Conservation (phyloP, 2,113 vertebrate species). For the Australoheros scitulus region DNA sequence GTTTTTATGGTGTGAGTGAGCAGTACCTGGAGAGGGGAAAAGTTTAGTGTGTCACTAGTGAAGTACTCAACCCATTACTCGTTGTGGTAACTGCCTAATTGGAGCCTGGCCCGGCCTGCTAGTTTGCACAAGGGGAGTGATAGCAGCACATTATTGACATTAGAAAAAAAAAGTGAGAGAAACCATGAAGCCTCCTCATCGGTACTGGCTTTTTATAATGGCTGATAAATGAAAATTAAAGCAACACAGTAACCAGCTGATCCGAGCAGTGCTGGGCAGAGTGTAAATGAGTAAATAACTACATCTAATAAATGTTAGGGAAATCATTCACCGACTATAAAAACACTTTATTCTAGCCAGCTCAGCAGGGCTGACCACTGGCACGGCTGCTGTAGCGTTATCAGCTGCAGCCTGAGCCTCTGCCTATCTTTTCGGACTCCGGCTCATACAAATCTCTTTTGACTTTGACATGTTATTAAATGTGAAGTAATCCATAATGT, state of each 20-base stretch:
- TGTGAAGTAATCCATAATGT: conserved; percentile 51
- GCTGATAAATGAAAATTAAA: not conserved
- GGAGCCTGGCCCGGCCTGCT: too few relatives aligned
- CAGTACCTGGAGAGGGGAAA: too few relatives aligned
- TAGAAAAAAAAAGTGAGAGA: not conserved
- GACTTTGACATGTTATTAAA: conserved; percentile 60
- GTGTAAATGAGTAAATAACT: not conserved
- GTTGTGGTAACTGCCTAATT: not conserved
- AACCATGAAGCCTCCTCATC: not conserved
- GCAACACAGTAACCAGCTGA: not conserved
- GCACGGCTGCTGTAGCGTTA: conserved; percentile 7
- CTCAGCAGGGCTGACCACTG: conserved; percentile 29
- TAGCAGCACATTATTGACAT: not conserved
- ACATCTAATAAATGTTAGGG: not conserved
- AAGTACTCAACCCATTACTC: not conserved
- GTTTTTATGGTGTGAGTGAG: too few relatives aligned
- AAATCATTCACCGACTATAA: not conserved
- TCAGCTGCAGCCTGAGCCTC: conserved; percentile 32
- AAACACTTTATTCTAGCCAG: not conserved
- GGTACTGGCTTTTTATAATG: not conserved
- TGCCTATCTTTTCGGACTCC: conserved; percentile 33
- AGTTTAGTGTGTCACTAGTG: too few relatives aligned
- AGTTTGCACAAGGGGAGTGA: too few relatives aligned
- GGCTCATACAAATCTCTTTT: conserved; percentile 45
- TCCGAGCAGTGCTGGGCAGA: not conserved